These are phyloP conservation scores for Thalassarche chlororhynchos DNA, from an alignment of 2,113 vertebrate species.

Conservation along the genomic window DNA sequence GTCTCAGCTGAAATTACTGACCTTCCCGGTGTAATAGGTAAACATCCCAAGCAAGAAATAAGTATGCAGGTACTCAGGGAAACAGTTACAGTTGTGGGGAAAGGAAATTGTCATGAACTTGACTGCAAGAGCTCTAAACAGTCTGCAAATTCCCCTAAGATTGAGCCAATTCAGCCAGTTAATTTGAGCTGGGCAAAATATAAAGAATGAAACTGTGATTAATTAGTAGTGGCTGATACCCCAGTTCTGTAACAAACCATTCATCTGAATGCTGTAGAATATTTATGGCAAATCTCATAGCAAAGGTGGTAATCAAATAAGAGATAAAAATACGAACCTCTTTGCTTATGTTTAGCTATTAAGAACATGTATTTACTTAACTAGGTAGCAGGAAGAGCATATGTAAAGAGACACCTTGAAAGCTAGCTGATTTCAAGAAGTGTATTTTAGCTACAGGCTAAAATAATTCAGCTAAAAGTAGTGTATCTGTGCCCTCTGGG, in stretches of 20 bases:
- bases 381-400: neutral
- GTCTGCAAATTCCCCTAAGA: neutral
- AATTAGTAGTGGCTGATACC: neutral
- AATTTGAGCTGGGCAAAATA: neutral
- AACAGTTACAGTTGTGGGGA: neutral
- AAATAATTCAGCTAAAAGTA: neutral
- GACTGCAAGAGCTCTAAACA: neutral
- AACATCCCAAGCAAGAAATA: neutral
- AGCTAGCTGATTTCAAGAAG: neutral
- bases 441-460: neutral
- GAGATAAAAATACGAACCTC: neutral
- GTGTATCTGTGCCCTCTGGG: neutral
- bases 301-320: neutral
- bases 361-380: neutral
- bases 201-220: neutral
- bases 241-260: neutral
- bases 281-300: neutral
- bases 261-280: neutral
- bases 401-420: neutral
- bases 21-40: neutral
- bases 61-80: neutral
- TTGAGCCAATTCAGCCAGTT: neutral
- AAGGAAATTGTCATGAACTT: neutral
- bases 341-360: neutral
- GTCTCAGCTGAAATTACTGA: conserved; percentile 1